Evolutionary conservation across 1,140 invertebrate species (phyloP), one percentile per base, ranked within the genome.

Genomic region (Drosophila tsacasi): DNA sequence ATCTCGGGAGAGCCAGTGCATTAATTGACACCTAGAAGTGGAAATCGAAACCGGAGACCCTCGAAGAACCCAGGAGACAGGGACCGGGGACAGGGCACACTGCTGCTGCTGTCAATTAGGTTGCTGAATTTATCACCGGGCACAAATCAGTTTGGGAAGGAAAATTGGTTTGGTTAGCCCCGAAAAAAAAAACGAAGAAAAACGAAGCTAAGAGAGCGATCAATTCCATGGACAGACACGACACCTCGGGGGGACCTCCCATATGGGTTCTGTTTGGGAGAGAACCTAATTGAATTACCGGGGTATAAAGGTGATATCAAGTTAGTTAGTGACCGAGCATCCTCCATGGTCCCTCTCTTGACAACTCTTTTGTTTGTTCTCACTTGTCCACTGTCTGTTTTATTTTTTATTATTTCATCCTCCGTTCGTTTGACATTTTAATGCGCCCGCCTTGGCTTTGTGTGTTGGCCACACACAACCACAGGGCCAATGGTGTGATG

Each of bases 241-340:
- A 61, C 57, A 50, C 54, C 75, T 79, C 49, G 7, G 10, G 52
- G 81, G 81, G 84, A 83, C 72, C 77, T 75, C 71, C 76, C 73
- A 50, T 63, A 42, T 44, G 44, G 63, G 37, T 40, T 32, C 40
- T 30, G 25, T 49, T 49, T 49, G 35, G 40, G 12, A 67, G 85
- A 81, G 85, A 90, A 90, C 85, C 84, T 90, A 90, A 90, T 90
- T 90, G 85, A 90, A 90, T 85, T 90, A 82, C 85, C 72, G 60
- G 65, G 57, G 50, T 47, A 73, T 73, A 73, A 73, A 73, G n/a
- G 46, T 71, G 44, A 52, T 71, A 71, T 71, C 67, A 71, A 71
- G 64, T 71, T 73, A 74, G 71, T 74, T 74, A 73, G 71, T 74
- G 71, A n/a, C 32, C 17, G 32, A 37, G 35, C 68, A 49, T 61